Evolutionary conservation across 2,797 vertebrate genomes (phyloP).

Genomic region (Pseudomugil gertrudae): DNA sequence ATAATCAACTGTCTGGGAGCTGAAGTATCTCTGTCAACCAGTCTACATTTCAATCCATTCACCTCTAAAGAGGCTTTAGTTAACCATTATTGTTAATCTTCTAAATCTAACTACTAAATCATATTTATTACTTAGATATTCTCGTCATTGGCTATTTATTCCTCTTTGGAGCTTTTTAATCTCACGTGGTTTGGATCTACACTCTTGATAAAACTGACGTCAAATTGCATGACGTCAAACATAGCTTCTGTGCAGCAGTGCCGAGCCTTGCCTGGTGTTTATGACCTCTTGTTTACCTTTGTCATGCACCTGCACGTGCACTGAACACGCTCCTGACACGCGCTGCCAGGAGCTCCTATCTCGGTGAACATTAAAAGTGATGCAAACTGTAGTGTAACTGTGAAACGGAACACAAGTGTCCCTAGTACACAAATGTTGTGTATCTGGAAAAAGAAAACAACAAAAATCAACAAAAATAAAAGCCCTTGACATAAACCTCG

Average conservation of each 20-base stretch:
- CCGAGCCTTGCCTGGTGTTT: neutral
- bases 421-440: neutral
- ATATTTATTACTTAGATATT: neutral
- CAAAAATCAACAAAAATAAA: slow-evolving; percentile 8
- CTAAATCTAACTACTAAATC: neutral
- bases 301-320: slow-evolving; percentile 44
- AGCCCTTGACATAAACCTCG: slow-evolving; percentile 31
- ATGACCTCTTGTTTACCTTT: slow-evolving; percentile 36
- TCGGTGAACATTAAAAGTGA: slow-evolving; percentile 4
- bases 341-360: neutral
- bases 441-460: neutral
- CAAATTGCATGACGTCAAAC: slow-evolving; percentile 43
- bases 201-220: slow-evolving; percentile 38
- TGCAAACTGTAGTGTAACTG: neutral
- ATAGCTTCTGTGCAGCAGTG: slow-evolving; percentile 2
- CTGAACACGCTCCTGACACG: neutral
- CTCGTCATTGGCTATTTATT: neutral
- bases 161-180: neutral
- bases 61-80: slow-evolving; percentile 11
- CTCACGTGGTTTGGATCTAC: slow-evolving; percentile 1
- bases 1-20: slow-evolving; percentile 64
- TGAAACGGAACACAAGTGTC: neutral
- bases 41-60: slow-evolving; percentile 27
- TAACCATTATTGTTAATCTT: slow-evolving; percentile 5
- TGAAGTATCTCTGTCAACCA: slow-evolving; percentile 46